Base-by-base conservation (phyloP, 2,113 vertebrate species). In the Acanthisitta chloris region DNA sequence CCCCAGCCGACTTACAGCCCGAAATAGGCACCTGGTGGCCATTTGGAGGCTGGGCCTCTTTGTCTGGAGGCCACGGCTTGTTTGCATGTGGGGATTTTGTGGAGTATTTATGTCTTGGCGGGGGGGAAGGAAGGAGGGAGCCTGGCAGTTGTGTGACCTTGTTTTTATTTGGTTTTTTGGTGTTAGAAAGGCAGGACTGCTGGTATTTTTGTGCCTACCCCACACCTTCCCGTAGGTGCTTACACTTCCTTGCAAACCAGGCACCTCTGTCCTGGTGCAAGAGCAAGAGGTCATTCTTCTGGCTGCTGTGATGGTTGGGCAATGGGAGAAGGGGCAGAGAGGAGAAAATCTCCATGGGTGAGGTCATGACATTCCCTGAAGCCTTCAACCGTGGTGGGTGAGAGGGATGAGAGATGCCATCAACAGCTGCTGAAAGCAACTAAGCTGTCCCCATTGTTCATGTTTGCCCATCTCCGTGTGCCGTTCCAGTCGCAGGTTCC, bases 21-120 rank as follows among this genome's bases (percentile, higher is more conserved):
- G 96, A 97, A 97, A 98, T 97, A 98, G 97, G 97, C 4, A n/a
- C 76, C 42, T 34, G 73, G 92, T 38, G 48, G 93, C 86, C 85
- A 82, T 82, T 74, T 0, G 25, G 78, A 88, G 81, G 88, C 81
- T 87, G 81, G 69, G 51, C 49, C 79, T 43, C 36, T 43, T 86
- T 92, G 86, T 95, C 88, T 7, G 8, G 78, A 86, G 96, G 79
- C 91, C 66, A 29, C 8, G 0, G 57, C 81, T 94, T 97, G 96
- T 97, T 93, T 88, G 94, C 1, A 2, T 13, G 38, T 54, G 78
- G 57, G 71, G 92, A 74, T 87, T 90, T 33, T 66, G 43, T 71
- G 90, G 58, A 72, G 81, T 94, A 77, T 97, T 96, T 97, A 81
- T 72, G 90, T 86, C 81, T 88, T 62, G 20, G 62, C 88, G 36